These are phyloP conservation scores for Apeltes quadracus DNA, from an alignment of 2,113 vertebrate genomes.

Conservation along the genomic window DNA sequence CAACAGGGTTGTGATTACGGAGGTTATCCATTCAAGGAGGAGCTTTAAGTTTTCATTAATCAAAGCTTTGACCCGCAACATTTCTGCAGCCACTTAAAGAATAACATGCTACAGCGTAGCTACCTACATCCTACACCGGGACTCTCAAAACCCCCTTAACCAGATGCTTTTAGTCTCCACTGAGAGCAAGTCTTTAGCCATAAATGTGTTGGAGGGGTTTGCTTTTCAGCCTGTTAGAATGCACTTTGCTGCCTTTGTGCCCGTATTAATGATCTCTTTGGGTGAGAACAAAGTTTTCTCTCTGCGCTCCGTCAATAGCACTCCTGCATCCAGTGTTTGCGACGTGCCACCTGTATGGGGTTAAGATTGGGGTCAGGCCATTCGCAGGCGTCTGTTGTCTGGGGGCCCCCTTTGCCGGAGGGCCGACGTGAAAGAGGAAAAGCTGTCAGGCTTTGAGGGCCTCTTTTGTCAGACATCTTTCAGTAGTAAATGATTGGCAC, in stretches of 20 bases:
- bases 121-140: not conserved
- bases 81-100: constrained; percentile 15
- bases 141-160: constrained; percentile 30
- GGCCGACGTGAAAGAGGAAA: constrained; percentile 60
- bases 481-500: constrained; percentile 70
- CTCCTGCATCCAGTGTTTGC: constrained; percentile 49
- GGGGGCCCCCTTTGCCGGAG: constrained; percentile 18
- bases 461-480: constrained; percentile 72
- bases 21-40: not conserved
- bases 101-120: not conserved
- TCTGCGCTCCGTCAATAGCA: constrained; percentile 28
- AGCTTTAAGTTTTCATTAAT: not conserved
- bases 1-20: not conserved
- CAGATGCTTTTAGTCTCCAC: constrained; percentile 41
- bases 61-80: constrained; percentile 15
- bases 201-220: constrained; percentile 48
- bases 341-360: constrained; percentile 68
- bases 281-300: constrained; percentile 25
- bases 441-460: constrained; percentile 54
- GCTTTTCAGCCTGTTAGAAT: constrained; percentile 42
- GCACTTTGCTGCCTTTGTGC: constrained; percentile 47
- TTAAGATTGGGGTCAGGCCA: constrained; percentile 66
- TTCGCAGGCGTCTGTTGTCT: constrained; percentile 53
- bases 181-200: constrained; percentile 28
- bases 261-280: constrained; percentile 46